A percentile compares a stretch with the other conserved stretches of the same genome.
phyloP scores from a whole-genome alignment of 2,888 invertebrate species.

The Eupithecia inturbata region DNA sequence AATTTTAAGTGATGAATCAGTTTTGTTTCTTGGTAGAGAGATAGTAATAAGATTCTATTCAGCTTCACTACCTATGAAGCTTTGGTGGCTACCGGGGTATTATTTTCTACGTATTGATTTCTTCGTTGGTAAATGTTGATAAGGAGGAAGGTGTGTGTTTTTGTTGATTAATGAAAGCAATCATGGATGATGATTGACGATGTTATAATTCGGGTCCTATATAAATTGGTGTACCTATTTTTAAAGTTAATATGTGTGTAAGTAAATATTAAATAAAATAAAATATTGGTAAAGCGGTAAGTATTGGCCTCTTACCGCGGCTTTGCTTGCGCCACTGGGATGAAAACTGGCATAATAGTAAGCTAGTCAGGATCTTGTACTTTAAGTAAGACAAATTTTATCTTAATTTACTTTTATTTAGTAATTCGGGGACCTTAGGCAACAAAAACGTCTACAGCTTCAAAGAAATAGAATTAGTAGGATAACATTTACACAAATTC shows the following conservation, averaged over 20 bases:
- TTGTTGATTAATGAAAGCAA: not conserved
- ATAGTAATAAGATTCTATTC: not conserved
- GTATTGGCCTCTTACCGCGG: too few species aligned
- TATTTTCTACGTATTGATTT: not conserved
- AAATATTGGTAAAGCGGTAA: too few species aligned
- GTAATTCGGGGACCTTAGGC: too few species aligned
- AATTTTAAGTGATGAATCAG: constrained; percentile 57
- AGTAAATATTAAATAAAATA: too few species aligned
- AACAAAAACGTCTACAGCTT: not conserved
- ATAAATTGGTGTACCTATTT: not conserved
- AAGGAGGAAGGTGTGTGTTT: not conserved
- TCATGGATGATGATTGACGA: not conserved
- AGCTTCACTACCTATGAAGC: not conserved
- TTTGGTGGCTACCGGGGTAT: not conserved
- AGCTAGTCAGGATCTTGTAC: too few species aligned
- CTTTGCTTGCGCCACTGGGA: too few species aligned
- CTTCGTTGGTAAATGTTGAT: not conserved
- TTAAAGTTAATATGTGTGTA: not conserved
- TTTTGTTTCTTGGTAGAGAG: constrained; percentile 53
- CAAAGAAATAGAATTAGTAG: not conserved
- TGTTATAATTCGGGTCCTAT: not conserved
- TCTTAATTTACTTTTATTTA: too few species aligned
- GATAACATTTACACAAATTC: too few species aligned
- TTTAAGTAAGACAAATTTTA: too few species aligned
- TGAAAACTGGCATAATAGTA: too few species aligned